These are phyloP conservation scores for Porites evermanni DNA, from an alignment of 92 coral and sea anemone genomes.

Conservation along the genomic window DNA sequence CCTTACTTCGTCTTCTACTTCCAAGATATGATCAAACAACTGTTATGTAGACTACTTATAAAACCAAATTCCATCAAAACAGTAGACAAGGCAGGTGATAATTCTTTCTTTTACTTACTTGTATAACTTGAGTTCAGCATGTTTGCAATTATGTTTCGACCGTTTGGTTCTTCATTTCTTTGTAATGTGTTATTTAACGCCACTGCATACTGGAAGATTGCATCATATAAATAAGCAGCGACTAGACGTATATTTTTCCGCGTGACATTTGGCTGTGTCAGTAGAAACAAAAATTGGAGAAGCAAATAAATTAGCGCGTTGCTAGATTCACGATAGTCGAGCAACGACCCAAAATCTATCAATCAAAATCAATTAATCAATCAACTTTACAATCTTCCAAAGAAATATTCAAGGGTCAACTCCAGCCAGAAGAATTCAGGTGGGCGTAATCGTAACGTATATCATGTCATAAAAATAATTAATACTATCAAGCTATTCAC, in stretches of 20 bases:
- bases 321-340: not conserved
- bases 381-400: no score
- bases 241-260: not conserved
- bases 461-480: no score
- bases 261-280: not conserved
- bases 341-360: not conserved
- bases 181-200: conserved; percentile 57
- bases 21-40: no score
- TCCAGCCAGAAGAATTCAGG: no score
- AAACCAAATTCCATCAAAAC: no score
- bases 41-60: no score
- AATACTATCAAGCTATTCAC: no score
- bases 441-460: no score
- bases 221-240: conserved; percentile 89
- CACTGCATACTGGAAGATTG: conserved; percentile 72
- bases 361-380: no score
- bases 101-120: conserved; percentile 31
- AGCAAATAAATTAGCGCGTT: not conserved
- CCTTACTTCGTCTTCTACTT: no score
- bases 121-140: conserved; percentile 42
- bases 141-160: conserved; percentile 39
- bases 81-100: no score
- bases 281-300: not conserved
- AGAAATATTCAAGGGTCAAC: no score
- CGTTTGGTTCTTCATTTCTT: conserved; percentile 26